Conservation (phyloP, 2,888 invertebrate species). For the Masnerella sp. region DNA sequence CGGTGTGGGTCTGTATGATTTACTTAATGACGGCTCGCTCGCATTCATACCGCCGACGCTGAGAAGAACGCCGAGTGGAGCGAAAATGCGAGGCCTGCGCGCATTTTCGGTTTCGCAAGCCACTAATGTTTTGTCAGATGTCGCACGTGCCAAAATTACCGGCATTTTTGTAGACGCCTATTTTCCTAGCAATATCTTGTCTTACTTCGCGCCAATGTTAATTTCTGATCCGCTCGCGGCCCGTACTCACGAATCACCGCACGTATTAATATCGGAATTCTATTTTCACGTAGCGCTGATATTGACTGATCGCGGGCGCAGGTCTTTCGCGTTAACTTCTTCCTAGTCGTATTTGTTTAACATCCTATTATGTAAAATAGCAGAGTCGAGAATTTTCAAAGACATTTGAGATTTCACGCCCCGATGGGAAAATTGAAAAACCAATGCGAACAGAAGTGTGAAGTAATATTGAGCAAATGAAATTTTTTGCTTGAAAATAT, state of each 20-base stretch:
- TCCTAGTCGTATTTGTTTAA: conserved; percentile 7
- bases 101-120: conserved; percentile 58
- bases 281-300: conserved; percentile 65
- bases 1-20: conserved; percentile 63
- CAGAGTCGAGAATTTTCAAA: neutral
- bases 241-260: neutral
- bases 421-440: too few relatives aligned
- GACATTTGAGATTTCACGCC: neutral
- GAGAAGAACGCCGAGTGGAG: conserved; percentile 47
- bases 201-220: conserved; percentile 19
- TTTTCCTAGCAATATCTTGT: conserved; percentile 44
- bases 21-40: conserved; percentile 66
- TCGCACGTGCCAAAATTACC: conserved; percentile 61
- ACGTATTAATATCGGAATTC: conserved; percentile 68
- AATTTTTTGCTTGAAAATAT: too few relatives aligned
- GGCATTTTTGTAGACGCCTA: conserved; percentile 65
- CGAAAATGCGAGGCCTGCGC: conserved; percentile 11
- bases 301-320: conserved; percentile 69
- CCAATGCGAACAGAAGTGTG: too few relatives aligned
- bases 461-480: conserved; percentile 1
- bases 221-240: conserved; percentile 24
- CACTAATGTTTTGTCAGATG: conserved; percentile 63
- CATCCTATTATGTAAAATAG: neutral
- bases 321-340: conserved; percentile 62
- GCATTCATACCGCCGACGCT: conserved; percentile 61